Evolutionary conservation across 2,113 vertebrate species (phyloP), one percentile per base, ranked within the genome.

Genomic region (Pao palembangensis): DNA sequence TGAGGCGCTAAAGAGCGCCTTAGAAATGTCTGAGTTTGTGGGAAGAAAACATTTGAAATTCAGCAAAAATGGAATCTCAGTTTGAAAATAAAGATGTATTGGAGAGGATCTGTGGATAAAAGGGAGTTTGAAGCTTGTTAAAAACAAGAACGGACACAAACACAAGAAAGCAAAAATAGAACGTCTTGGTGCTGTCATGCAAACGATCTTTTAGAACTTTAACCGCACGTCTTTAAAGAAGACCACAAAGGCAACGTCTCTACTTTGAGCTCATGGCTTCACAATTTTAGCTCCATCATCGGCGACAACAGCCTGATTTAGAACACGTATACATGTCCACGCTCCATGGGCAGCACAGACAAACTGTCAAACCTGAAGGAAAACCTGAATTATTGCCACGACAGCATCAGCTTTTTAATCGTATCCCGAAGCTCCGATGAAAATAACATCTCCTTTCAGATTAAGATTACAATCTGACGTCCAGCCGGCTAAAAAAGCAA

Each of bases 271-370:
- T 64, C 56, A 46, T 51, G 50, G 52, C 71, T 67, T 60, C 71
- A 73, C 71, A 72, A 76, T 82, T 68, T 65, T 61, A 53, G 75
- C 73, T 89, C 90, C 83, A 86, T 88, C 88, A 85, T 75, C 75
- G 64, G 43, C 81, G 83, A 90, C 85, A 86, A 87, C 86, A 83
- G 62, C 72, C 79, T 87, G 83, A 87, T 87, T 82, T 80, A 82
- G 83, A 81, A 56, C 66, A 61, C 23, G 54, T 51, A 34, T 76
- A 64, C 51, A 76, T 86, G 78, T 86, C 69, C 75, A 71, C 70
- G 55, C 64, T 83, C 64, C 64, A 48, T 51, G 51, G 82, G 73
- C 79, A 74, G 64, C 85, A 64, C 78, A 88, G 86, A 88, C 70
- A 87, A 86, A 89, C 73, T 76, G 84, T 74, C 71, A 73, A 73